Percentiles rank a stretch among this genome's conserved stretches.
These are phyloP conservation scores for Triops longicaudatus DNA, from an alignment of 1,140 invertebrate species.

Conservation along the genomic window DNA sequence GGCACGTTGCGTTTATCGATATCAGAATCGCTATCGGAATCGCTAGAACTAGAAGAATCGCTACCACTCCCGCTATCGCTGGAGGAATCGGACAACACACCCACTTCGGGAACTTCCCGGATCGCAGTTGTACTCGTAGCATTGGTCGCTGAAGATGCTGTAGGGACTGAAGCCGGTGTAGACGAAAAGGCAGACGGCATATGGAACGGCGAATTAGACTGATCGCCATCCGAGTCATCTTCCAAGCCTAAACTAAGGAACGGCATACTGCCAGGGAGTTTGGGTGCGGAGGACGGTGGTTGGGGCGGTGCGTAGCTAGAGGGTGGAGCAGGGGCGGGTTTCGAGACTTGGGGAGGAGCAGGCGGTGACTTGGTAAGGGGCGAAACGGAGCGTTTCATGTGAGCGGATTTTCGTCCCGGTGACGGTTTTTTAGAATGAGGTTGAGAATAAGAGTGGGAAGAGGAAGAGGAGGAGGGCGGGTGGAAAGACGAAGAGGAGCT, in stretches of 20 bases:
- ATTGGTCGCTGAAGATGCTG: not conserved
- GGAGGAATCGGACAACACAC: conserved; percentile 36
- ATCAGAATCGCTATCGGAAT: conserved; percentile 36
- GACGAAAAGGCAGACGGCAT: conserved; percentile 16
- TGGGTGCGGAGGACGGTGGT: conserved; percentile 24
- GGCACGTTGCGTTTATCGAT: conserved; percentile 24
- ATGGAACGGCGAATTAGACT: conserved; percentile 16
- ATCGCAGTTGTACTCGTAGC: conserved; percentile 7
- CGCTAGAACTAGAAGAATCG: conserved; percentile 40
- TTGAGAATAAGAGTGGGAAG: conserved; percentile 34
- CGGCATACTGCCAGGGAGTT: conserved; percentile 22
- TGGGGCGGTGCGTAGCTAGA: not conserved
- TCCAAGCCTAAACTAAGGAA: conserved; percentile 23
- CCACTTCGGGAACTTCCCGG: conserved; percentile 30
- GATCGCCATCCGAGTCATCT: not conserved
- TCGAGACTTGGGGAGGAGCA: conserved; percentile 49
- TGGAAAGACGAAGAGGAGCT: conserved; percentile 41
- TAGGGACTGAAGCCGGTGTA: not conserved
- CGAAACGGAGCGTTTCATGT: conserved; percentile 31
- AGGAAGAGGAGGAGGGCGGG: conserved; percentile 41
- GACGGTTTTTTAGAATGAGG: conserved; percentile 30
- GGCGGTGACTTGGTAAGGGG: conserved; percentile 38
- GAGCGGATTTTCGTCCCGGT: conserved; percentile 28
- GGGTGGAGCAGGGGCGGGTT: conserved; percentile 33
- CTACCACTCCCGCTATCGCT: conserved; percentile 37